A percentile compares a stretch with the other conserved stretches of the same genome.
Conservation (phyloP, 2,797 vertebrate genomes). For the Myiotriccus ornatus region DNA sequence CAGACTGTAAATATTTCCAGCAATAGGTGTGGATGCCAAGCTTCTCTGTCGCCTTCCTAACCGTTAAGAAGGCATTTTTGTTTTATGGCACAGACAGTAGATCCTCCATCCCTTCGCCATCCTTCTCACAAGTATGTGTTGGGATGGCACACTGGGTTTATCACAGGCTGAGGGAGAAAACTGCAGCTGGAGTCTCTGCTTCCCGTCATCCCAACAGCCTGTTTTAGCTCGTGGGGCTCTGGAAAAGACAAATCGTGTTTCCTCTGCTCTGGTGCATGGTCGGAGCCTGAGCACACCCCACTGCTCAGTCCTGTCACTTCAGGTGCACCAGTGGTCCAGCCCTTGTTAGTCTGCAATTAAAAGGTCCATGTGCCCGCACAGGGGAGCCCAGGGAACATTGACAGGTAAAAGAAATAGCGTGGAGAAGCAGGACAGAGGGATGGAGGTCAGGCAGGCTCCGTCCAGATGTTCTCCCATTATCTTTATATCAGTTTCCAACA, state of each 20-base stretch:
- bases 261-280: accelerated
- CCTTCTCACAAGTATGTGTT: not conserved
- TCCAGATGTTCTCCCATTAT: not conserved
- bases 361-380: accelerated
- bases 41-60: constrained; percentile 19
- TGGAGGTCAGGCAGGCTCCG: not conserved
- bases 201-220: constrained; percentile 36
- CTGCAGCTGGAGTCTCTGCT: constrained; percentile 15
- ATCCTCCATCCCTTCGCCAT: not conserved
- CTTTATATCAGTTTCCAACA: not conserved
- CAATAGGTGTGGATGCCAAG: constrained; percentile 23
- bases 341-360: no score
- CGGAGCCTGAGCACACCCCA: not conserved
- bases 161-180: not conserved
- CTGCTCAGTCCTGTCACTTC: not conserved
- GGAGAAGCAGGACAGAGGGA: accelerated
- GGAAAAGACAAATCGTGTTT: constrained; percentile 12
- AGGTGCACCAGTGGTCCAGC: not conserved
- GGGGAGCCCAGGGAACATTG: not conserved
- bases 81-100: not conserved
- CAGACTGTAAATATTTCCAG: constrained; percentile 28
- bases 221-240: constrained; percentile 24
- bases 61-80: not conserved
- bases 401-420: not conserved
- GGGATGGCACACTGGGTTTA: constrained; percentile 5